phyloP scores from a whole-genome alignment of 2,113 vertebrate species.

The Vidua macroura region DNA sequence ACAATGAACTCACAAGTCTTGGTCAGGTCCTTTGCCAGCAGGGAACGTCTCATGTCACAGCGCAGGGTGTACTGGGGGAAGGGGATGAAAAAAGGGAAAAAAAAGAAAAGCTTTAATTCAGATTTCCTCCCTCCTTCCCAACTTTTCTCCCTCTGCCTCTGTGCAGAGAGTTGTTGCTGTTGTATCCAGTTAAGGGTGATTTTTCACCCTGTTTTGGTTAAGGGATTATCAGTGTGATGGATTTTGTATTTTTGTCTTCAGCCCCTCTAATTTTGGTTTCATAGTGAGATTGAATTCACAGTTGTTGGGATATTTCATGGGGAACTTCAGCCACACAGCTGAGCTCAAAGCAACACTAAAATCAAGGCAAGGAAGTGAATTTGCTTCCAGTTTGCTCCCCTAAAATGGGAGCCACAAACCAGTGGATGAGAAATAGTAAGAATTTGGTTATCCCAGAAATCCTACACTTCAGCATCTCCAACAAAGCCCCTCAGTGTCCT shows the following conservation, averaged over 20 bases:
- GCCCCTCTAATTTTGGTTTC: background rate
- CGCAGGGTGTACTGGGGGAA: slow-evolving; percentile 85
- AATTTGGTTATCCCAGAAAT: background rate
- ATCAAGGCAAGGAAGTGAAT: background rate
- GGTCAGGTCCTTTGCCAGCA: slow-evolving; percentile 93
- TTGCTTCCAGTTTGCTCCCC: background rate
- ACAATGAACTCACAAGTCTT: slow-evolving; percentile 96
- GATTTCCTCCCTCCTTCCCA: background rate
- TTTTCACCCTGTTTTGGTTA: background rate
- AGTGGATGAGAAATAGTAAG: background rate
- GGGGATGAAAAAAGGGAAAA: background rate
- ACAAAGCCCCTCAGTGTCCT: background rate
- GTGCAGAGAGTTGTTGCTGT: background rate
- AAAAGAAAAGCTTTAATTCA: background rate
- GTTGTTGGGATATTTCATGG: background rate
- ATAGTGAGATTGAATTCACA: background rate
- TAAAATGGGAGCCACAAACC: background rate
- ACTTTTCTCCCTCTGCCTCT: background rate
- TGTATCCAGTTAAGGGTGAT: background rate
- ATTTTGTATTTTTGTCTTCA: background rate
- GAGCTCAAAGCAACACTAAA: background rate
- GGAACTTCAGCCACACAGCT: background rate
- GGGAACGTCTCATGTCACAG: slow-evolving; percentile 91
- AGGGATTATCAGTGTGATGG: background rate
- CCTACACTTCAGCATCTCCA: background rate